A percentile compares a stretch with the other conserved stretches of the same genome.
Conservation (phyloP, 1,140 invertebrate genomes). For the Leucophenga varia region DNA sequence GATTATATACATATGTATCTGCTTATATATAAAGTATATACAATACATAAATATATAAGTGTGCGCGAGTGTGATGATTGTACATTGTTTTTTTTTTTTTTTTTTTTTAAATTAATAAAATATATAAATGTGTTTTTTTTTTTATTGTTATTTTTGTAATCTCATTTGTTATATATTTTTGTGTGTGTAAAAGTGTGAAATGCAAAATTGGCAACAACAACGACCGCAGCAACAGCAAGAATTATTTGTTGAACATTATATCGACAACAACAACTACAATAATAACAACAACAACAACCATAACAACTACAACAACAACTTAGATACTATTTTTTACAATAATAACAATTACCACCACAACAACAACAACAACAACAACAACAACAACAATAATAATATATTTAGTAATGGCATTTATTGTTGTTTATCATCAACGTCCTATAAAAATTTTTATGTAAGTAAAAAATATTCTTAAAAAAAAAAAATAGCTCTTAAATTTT, state of each 20-base stretch:
- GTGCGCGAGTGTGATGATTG: no score
- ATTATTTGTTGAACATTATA: not conserved
- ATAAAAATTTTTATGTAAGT: slow-evolving; percentile 53
- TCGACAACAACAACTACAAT: slow-evolving; percentile 19
- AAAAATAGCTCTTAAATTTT: no score
- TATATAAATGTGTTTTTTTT: no score
- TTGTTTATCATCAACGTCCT: no score
- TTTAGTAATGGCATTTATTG: slow-evolving; percentile 48
- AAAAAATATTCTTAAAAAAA: not conserved
- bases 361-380: slow-evolving; percentile 21
- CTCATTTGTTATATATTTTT: no score
- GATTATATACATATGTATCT: no score
- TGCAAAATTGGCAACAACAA: slow-evolving; percentile 51
- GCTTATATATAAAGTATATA: no score
- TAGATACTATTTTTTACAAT: not conserved
- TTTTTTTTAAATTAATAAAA: no score
- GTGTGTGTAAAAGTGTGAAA: slow-evolving; percentile 24
- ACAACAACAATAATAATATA: slow-evolving; percentile 41
- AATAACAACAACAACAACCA: not conserved
- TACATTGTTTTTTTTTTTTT: no score
- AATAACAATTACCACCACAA: slow-evolving; percentile 9
- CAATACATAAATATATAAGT: no score
- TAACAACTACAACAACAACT: slow-evolving; percentile 7
- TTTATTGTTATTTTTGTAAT: no score
- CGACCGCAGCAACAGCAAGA: slow-evolving; percentile 25